Evolutionary conservation across 1,140 invertebrate species (phyloP), one percentile per base, ranked within the genome.

Genomic region (Fopius arisanus): DNA sequence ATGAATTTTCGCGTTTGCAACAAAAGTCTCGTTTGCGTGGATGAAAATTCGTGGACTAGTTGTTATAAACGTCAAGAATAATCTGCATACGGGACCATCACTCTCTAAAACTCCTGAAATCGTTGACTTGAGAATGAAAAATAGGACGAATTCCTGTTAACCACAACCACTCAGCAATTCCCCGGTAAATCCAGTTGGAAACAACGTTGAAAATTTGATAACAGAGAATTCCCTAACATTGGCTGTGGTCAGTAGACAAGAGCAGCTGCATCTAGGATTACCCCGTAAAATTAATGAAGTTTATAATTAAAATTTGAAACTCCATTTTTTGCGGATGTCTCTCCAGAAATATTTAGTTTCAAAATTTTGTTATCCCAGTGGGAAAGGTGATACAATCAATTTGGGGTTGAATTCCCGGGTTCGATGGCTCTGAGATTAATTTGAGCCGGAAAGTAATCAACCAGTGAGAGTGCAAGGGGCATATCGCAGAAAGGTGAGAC

Each of bases 401-500:
- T 19, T 26, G 23, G 21, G 1, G 26, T 59, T 26, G 3, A 3
- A 0, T 3, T 2, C 23, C 3, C 7, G 6, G 21, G 54, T 26
- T 59, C 54, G 54, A 59, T 59, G 7, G 3, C 19, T 6, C 10
- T 2, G 54, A 26, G 66, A 67, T 26, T 67, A 67, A 67, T 67
- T 67, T 26, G 43, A 37, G 41, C 19, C 33, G 37, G 63, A n/a
- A 21, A 59, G 26, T 59, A 43, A 23, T 41, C 21, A 59, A 23
- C 23, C 21, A 28, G 54, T 12, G 54, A 51, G 19, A 28, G 54
- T 23, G 54, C 19, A 59, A 10, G 21, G 10, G 54, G 54, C 10
- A 23, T 59, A 26, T 14, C 41, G 40, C 41, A 63, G 66, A 67
- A 48, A 66, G 43, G 33, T 23, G 41, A 33, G 67, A 63, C 33